Percentiles rank a stretch among this genome's conserved stretches.
These are phyloP conservation scores for Dysdera silvatica DNA, from an alignment of 1,140 invertebrate genomes.

Conservation along the genomic window DNA sequence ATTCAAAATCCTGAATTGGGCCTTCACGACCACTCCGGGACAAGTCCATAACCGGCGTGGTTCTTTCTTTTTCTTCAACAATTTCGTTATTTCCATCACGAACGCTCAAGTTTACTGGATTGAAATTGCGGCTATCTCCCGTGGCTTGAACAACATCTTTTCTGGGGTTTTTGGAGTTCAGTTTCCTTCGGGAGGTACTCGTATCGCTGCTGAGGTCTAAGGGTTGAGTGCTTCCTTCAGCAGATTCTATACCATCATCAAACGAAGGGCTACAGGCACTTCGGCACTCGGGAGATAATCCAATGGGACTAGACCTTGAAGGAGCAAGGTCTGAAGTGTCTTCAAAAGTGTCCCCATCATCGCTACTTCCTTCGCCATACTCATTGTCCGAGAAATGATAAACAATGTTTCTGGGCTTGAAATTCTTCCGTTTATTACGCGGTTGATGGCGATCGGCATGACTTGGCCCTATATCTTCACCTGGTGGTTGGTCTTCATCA, in stretches of 20 bases:
- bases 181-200: constrained; percentile 18
- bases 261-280: constrained; percentile 3
- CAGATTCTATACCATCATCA: constrained; percentile 6
- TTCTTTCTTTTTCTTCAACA: constrained; percentile 21
- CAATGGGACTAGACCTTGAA: constrained; percentile 1
- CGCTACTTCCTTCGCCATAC: constrained; percentile 6
- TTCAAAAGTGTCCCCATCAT: constrained; percentile 17
- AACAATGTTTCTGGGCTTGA: constrained; percentile 55
- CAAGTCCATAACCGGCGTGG: constrained; percentile 29
- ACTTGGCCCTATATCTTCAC: no score
- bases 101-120: constrained; percentile 23
- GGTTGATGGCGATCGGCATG: no score
- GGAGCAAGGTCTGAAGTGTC: neutral
- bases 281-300: neutral
- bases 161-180: neutral
- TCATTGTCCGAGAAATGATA: constrained; percentile 35
- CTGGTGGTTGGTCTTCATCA: no score
- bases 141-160: neutral
- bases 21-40: constrained; percentile 19
- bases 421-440: constrained; percentile 58
- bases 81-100: constrained; percentile 20
- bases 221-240: constrained; percentile 30
- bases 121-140: neutral
- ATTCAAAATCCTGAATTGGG: neutral
- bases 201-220: constrained; percentile 42